Percentiles rank a stretch among this genome's conserved stretches.
Evolutionary conservation across 2,797 vertebrate genomes (phyloP).

Genomic region (Eleutherodactylus coqui): DNA sequence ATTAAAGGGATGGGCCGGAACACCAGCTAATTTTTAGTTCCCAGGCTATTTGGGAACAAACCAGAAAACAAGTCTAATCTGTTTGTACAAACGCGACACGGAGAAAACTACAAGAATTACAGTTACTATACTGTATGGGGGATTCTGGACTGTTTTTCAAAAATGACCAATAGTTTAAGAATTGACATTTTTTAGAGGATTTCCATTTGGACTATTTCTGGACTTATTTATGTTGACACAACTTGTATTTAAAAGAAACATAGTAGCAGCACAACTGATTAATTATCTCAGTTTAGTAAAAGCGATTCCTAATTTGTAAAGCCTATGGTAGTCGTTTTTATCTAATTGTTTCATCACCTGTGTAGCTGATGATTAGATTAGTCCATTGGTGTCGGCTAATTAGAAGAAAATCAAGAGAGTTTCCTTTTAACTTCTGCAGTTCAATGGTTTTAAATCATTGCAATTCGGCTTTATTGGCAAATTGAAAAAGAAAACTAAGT

Average conservation of each 20-base stretch:
- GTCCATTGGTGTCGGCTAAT: background rate
- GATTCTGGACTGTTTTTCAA: conserved; percentile 56
- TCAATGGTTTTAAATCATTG: background rate
- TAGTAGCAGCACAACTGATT: background rate
- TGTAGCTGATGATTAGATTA: background rate
- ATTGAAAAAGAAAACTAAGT: background rate
- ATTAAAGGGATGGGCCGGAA: conserved; percentile 73
- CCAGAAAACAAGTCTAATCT: conserved; percentile 75
- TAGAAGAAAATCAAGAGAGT: background rate
- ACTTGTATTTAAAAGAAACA: background rate
- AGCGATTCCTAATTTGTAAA: conserved; percentile 18
- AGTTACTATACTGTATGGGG: conserved; percentile 62
- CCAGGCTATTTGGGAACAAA: conserved; percentile 75
- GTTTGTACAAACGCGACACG: conserved; percentile 72
- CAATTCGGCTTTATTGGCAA: background rate
- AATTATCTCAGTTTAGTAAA: background rate
- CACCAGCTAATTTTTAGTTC: conserved; percentile 75
- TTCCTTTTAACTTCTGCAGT: background rate
- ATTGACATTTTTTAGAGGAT: conserved; percentile 56
- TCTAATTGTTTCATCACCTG: conserved; percentile 24
- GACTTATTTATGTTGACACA: background rate
- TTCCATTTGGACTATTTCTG: conserved; percentile 18
- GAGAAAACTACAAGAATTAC: conserved; percentile 71
- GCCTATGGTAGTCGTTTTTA: background rate
- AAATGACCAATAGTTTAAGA: background rate